phyloP scores from a whole-genome alignment of 1,140 invertebrate genomes.

The Antheraea pernyi region DNA sequence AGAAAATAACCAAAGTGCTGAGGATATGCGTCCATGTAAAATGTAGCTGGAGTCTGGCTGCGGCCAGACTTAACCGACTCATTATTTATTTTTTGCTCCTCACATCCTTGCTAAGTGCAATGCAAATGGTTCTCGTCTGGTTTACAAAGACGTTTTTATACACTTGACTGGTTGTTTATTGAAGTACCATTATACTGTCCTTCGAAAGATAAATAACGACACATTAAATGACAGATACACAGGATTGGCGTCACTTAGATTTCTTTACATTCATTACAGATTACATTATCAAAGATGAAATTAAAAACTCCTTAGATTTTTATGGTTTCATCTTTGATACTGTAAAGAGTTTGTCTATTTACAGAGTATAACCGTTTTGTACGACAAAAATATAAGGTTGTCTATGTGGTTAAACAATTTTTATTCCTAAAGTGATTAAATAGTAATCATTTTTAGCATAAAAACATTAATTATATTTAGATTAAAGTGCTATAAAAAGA shows the following conservation, averaged over 20 bases:
- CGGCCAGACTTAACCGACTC: constrained; percentile 41
- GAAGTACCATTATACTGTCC: constrained; percentile 39
- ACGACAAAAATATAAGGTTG: not conserved
- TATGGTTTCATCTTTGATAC: not conserved
- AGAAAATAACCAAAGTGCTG: not conserved
- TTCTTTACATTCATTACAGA: not conserved
- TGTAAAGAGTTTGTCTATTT: not conserved
- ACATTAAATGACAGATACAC: constrained; percentile 4
- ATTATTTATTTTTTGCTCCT: constrained; percentile 53
- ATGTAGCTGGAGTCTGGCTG: constrained; percentile 8
- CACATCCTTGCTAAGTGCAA: constrained; percentile 60
- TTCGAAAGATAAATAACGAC: constrained; percentile 33
- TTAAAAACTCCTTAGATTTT: not conserved
- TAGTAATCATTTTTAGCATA: too few species aligned
- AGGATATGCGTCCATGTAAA: not conserved
- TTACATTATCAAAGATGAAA: too few species aligned
- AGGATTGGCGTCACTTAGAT: not conserved
- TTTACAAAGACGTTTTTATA: constrained; percentile 67
- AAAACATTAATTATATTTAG: too few species aligned
- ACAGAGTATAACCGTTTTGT: not conserved
- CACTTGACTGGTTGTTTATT: constrained; percentile 56
- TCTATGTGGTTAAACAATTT: too few species aligned
- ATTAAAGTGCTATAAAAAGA: too few species aligned
- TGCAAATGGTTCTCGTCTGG: constrained; percentile 62
- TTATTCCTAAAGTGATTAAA: too few species aligned